Evolutionary conservation across 1,140 invertebrate species (phyloP).

Genomic region (Zaprionus tsacasi): DNA sequence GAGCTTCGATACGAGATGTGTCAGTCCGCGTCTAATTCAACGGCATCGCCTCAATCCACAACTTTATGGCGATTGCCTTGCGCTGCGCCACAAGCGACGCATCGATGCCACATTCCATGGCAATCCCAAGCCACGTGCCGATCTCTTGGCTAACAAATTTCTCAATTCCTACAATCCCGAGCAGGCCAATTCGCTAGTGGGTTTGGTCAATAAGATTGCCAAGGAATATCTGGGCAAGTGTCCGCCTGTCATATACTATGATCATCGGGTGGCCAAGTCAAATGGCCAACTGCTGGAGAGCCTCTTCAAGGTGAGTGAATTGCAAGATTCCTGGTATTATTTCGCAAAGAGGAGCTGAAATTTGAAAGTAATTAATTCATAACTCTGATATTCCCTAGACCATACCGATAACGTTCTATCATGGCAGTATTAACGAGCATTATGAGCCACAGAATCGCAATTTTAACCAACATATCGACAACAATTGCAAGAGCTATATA

Average conservation of each 20-base stretch:
- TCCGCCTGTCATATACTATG: constrained; percentile 87
- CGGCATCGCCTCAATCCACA: constrained; percentile 57
- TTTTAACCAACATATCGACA: constrained; percentile 59
- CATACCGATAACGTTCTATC: constrained; percentile 86
- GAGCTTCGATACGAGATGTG: constrained; percentile 26
- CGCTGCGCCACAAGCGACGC: constrained; percentile 50
- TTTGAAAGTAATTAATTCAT: background rate
- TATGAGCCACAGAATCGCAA: constrained; percentile 56
- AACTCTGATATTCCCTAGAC: constrained; percentile 54
- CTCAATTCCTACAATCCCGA: constrained; percentile 74
- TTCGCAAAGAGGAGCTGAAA: constrained; percentile 1
- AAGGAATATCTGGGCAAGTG: constrained; percentile 86
- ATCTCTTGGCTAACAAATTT: constrained; percentile 85
- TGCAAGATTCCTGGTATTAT: no score
- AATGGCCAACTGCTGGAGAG: constrained; percentile 86
- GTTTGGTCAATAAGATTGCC: constrained; percentile 86
- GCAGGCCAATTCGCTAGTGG: constrained; percentile 85
- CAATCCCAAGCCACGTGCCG: constrained; percentile 85
- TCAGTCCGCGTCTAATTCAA: constrained; percentile 59
- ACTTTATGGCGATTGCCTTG: constrained; percentile 41
- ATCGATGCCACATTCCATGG: constrained; percentile 85
- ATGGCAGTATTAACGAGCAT: constrained; percentile 86
- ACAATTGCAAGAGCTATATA: constrained; percentile 87
- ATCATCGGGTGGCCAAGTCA: constrained; percentile 85
- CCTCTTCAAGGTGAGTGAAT: constrained; percentile 85